Conservation (phyloP, 2,113 vertebrate genomes). For the Scortum barcoo region DNA sequence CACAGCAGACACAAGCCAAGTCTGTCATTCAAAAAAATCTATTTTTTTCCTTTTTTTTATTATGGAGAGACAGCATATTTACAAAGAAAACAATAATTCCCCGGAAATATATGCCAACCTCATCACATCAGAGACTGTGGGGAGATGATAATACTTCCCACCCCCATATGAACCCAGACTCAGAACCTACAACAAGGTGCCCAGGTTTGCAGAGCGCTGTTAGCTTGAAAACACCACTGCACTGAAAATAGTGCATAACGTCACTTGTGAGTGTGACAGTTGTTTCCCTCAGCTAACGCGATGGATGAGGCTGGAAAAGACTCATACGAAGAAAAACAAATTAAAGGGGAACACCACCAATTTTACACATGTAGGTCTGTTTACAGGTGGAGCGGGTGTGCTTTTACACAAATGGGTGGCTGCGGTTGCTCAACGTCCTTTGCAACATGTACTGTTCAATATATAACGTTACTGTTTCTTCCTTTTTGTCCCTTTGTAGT, state of each 20-base stretch:
- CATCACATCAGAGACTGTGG: not conserved
- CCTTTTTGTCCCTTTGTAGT: conserved; percentile 81
- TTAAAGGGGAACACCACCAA: too few species aligned
- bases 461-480: not conserved
- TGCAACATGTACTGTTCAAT: conserved; percentile 6
- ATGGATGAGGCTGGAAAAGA: not conserved
- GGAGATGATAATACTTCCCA: not conserved
- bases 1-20: not conserved
- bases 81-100: too few species aligned
- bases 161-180: too few species aligned
- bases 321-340: not conserved
- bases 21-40: not conserved
- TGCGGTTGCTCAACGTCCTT: not conserved
- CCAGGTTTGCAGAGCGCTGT: not conserved
- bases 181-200: not conserved
- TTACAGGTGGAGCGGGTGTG: too few species aligned
- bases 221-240: too few species aligned
- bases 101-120: not conserved
- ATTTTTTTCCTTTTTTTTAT: not conserved
- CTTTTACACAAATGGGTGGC: not conserved
- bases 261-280: not conserved
- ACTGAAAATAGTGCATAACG: too few species aligned
- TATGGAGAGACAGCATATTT: not conserved
- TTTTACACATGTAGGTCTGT: not conserved
- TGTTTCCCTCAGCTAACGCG: not conserved